A percentile compares a stretch with the other conserved stretches of the same genome.
Conservation (phyloP, 2,797 vertebrate species). For the Catostomus latipinnis region DNA sequence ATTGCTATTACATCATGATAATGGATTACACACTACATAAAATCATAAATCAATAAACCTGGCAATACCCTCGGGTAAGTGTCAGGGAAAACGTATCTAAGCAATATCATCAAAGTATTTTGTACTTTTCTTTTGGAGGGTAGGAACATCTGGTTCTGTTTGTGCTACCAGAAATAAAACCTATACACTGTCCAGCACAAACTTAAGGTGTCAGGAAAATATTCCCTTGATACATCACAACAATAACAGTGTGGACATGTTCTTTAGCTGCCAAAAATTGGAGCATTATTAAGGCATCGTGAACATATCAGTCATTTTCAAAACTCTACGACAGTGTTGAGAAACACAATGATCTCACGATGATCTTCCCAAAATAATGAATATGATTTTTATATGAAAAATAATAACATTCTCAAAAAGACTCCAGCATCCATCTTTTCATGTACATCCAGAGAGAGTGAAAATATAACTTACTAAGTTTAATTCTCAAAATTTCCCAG, state of each 20-base stretch:
- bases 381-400: no score
- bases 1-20: background rate
- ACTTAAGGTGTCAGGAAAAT: background rate
- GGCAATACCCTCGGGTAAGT: background rate
- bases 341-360: background rate
- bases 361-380: no score
- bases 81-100: background rate
- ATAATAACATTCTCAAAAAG: no score
- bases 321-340: background rate
- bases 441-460: background rate
- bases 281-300: background rate
- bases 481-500: background rate
- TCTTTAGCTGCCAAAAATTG: background rate
- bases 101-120: background rate
- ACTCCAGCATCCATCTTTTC: no score
- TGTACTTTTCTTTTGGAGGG: background rate
- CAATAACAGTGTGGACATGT: background rate
- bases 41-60: background rate
- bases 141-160: slow-evolving; percentile 6
- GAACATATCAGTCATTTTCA: background rate
- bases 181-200: background rate
- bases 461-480: slow-evolving; percentile 1
- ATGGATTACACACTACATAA: background rate
- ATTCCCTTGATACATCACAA: background rate
- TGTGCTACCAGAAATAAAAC: background rate